These are phyloP conservation scores for Apaloderma vittatum DNA, from an alignment of 2,113 vertebrate genomes.

Conservation along the genomic window DNA sequence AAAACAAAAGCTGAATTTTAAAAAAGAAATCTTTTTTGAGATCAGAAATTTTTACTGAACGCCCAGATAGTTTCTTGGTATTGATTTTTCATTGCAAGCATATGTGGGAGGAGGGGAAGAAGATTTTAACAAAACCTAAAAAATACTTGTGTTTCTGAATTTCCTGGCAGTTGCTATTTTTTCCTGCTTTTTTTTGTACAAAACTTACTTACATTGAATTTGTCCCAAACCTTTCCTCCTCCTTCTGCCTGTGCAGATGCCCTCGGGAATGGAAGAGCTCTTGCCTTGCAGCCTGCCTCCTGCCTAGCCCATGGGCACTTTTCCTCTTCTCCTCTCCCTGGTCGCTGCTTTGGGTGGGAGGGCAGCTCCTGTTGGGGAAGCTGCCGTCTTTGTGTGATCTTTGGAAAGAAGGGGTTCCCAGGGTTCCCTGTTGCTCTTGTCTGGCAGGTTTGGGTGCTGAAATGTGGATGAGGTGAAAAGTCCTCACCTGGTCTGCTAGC, in stretches of 20 bases:
- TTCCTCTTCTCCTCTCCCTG: background rate
- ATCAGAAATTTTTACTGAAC: background rate
- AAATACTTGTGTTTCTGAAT: background rate
- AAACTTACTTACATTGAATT: background rate
- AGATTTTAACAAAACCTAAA: background rate
- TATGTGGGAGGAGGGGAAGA: background rate
- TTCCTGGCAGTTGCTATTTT: background rate
- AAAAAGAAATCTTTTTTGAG: background rate
- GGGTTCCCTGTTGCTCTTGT: background rate
- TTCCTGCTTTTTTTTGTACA: background rate
- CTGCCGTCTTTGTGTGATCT: rapidly evolving
- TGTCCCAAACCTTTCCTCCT: background rate
- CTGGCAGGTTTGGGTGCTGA: background rate
- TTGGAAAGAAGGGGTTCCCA: background rate
- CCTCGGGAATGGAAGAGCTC: background rate
- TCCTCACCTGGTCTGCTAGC: background rate
- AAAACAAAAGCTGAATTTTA: background rate
- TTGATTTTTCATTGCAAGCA: background rate
- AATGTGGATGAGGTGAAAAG: background rate
- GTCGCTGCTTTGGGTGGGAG: background rate
- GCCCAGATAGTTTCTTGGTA: background rate
- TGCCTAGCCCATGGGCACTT: rapidly evolving
- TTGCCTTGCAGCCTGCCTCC: background rate
- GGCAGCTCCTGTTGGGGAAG: background rate
- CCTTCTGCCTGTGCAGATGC: background rate